Percentiles rank a stretch among this genome's conserved stretches.
Conservation (phyloP, 2,888 invertebrate genomes). For the Protophormia terraenovae region DNA sequence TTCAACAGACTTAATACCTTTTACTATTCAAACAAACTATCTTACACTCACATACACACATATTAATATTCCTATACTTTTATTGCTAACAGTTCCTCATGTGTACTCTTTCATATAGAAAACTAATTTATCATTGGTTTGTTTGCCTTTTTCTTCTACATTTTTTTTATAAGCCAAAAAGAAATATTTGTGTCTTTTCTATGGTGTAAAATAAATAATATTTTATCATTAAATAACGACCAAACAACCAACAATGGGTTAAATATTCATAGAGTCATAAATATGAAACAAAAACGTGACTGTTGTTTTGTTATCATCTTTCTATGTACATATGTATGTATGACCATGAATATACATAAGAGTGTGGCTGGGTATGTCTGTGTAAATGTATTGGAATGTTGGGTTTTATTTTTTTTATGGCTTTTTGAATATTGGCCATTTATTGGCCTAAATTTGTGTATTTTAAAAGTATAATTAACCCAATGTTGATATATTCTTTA, state of each 20-base stretch:
- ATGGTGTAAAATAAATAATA: background rate
- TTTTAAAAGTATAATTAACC: background rate
- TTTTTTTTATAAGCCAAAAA: background rate
- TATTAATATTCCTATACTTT: background rate
- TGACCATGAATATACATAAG: background rate
- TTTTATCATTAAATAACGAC: background rate
- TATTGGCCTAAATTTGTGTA: constrained; percentile 12
- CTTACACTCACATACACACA: background rate
- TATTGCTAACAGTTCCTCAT: background rate
- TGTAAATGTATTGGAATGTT: background rate
- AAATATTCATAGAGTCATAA: background rate
- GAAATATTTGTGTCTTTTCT: background rate
- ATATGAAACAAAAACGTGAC: background rate
- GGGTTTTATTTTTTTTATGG: background rate
- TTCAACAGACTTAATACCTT: background rate
- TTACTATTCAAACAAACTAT: background rate
- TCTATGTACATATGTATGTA: background rate
- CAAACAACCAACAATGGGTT: background rate
- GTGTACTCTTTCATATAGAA: background rate
- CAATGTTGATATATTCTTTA: background rate
- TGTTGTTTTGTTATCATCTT: background rate
- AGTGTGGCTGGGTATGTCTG: background rate
- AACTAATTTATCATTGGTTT: background rate
- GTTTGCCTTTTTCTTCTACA: background rate
- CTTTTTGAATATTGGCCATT: background rate